These are phyloP conservation scores for Staurois parvus DNA, from an alignment of 2,797 vertebrate species.

Conservation along the genomic window DNA sequence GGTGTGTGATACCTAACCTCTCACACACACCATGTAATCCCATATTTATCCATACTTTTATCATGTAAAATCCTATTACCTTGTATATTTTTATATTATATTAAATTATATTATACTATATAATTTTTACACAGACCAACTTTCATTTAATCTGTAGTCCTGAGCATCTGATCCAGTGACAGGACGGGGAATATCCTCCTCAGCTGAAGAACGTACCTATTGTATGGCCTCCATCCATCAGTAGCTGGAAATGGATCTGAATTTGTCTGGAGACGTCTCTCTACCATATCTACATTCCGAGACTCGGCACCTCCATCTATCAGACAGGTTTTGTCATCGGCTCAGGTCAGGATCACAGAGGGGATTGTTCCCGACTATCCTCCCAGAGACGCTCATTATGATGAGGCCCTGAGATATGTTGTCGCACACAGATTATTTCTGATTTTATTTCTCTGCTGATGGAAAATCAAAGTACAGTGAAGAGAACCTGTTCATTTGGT, in stretches of 20 bases:
- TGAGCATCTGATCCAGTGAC: background rate
- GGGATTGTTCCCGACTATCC: background rate
- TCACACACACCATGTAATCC: no score
- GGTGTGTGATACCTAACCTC: no score
- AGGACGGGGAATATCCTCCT: background rate
- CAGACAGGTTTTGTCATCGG: constrained; percentile 10
- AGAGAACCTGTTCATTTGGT: no score
- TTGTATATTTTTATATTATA: no score
- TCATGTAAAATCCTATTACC: no score
- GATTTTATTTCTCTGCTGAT: background rate
- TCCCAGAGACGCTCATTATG: background rate
- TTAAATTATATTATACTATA: no score
- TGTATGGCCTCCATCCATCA: background rate
- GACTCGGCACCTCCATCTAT: background rate
- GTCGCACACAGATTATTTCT: background rate
- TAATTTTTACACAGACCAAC: no score
- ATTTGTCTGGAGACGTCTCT: background rate
- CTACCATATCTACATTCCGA: background rate
- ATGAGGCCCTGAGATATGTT: background rate
- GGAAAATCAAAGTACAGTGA: no score
- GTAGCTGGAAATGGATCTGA: background rate
- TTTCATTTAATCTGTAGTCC: background rate
- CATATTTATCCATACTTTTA: no score
- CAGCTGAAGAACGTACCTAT: background rate
- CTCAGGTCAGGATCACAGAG: background rate